phyloP scores from a whole-genome alignment of 2,797 vertebrate species.

The Pempheris klunzingeri region DNA sequence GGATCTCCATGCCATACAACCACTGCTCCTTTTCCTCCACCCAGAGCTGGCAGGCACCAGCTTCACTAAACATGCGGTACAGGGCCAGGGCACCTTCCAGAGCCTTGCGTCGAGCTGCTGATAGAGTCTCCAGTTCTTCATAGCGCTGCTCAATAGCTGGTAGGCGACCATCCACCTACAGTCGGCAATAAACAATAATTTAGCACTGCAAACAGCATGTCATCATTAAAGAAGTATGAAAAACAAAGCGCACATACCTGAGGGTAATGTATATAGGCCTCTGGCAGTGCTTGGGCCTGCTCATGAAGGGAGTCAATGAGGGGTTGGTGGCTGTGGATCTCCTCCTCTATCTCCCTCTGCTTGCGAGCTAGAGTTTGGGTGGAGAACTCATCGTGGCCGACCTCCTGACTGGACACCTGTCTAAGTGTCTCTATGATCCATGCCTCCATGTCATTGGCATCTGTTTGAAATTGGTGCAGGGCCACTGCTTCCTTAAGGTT shows the following conservation, averaged over 20 bases:
- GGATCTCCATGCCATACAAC: conserved; percentile 92
- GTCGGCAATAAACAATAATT: conserved; percentile 31
- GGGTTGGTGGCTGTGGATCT: conserved; percentile 90
- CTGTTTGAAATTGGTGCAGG: conserved; percentile 94
- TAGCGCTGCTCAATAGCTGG: conserved; percentile 90
- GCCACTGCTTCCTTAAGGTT: conserved; percentile 89
- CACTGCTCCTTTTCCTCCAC: conserved; percentile 96
- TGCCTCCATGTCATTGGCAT: conserved; percentile 92
- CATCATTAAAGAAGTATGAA: conserved; percentile 26
- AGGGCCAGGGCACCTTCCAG: conserved; percentile 91
- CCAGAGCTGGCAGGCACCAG: conserved; percentile 94
- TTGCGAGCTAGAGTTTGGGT: conserved; percentile 93
- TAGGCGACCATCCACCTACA: conserved; percentile 88
- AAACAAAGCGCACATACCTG: conserved; percentile 73
- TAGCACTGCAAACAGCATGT: not conserved
- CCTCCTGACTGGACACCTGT: conserved; percentile 91
- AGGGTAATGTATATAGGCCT: conserved; percentile 75
- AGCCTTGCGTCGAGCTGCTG: conserved; percentile 86
- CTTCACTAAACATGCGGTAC: conserved; percentile 96
- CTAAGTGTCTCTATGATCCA: conserved; percentile 92
- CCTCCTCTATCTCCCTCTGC: conserved; percentile 94
- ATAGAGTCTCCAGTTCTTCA: conserved; percentile 87
- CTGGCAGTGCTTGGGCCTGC: conserved; percentile 86
- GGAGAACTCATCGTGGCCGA: conserved; percentile 95
- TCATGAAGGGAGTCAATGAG: conserved; percentile 90